A percentile compares a stretch with the other conserved stretches of the same genome.
Conservation (phyloP, 2,797 vertebrate genomes). For the Gobionotothen gibberifrons region DNA sequence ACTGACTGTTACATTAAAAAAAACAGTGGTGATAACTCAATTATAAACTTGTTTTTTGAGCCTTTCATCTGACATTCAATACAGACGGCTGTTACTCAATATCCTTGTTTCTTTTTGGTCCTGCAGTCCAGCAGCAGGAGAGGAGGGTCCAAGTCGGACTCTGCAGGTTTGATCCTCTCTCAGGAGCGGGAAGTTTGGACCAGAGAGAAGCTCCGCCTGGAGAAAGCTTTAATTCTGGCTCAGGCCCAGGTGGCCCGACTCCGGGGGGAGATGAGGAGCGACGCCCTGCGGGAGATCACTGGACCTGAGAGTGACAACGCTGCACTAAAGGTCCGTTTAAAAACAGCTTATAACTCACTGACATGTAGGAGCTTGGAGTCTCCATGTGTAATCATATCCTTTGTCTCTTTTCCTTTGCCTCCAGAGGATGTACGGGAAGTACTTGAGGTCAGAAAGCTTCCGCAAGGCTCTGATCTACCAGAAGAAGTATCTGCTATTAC, state of each 20-base stretch:
- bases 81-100: background rate
- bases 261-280: constrained; percentile 87
- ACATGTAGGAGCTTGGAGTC: background rate
- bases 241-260: constrained; percentile 89
- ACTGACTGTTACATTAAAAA: no score
- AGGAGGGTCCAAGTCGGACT: constrained; percentile 65
- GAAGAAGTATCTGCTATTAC: constrained; percentile 95
- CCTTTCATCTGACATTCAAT: background rate
- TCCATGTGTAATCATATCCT: background rate
- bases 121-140: constrained; percentile 73
- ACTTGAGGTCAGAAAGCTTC: constrained; percentile 95
- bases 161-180: constrained; percentile 80
- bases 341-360: background rate
- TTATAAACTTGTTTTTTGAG: background rate
- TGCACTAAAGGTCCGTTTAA: constrained; percentile 87
- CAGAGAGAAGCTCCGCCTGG: constrained; percentile 86
- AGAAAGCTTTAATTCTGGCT: constrained; percentile 88
- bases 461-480: constrained; percentile 98
- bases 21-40: background rate
- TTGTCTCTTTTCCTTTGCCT: constrained; percentile 4
- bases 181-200: constrained; percentile 91
- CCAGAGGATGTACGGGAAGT: constrained; percentile 95
- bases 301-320: constrained; percentile 87
- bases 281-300: constrained; percentile 84
- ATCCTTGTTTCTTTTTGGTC: background rate